A percentile compares a stretch with the other conserved stretches of the same genome.
Evolutionary conservation across 2,113 vertebrate genomes (phyloP).

Genomic region (Origma solitaria): DNA sequence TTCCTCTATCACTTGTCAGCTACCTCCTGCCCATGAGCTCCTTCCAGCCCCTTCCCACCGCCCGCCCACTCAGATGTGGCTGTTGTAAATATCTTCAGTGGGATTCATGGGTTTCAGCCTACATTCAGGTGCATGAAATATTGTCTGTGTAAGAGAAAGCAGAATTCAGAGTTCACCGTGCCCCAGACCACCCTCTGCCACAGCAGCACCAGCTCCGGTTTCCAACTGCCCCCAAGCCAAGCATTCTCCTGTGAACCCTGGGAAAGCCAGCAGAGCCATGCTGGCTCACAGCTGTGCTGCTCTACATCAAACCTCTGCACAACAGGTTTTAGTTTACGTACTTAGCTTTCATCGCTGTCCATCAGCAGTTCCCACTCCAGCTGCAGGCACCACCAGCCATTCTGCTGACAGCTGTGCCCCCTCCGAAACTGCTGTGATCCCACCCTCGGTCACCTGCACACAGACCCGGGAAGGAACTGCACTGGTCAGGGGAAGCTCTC

Average conservation of each 20-base stretch:
- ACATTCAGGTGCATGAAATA: background rate
- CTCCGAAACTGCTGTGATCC: background rate
- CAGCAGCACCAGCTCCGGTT: background rate
- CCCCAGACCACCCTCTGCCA: background rate
- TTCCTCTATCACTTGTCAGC: background rate
- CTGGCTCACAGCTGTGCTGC: background rate
- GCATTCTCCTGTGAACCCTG: background rate
- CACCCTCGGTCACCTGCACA: background rate
- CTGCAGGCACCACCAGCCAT: background rate
- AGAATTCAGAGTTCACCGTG: fast-evolving
- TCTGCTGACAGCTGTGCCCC: background rate
- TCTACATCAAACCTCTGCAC: background rate
- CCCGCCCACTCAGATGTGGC: background rate
- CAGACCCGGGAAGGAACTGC: background rate
- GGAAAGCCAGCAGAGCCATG: background rate
- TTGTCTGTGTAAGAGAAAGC: background rate
- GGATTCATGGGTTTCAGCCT: background rate
- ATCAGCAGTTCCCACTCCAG: background rate
- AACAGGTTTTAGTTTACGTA: background rate
- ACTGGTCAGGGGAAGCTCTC: background rate
- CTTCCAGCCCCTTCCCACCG: background rate
- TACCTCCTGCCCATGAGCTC: background rate
- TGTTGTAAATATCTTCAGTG: background rate
- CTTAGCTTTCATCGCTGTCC: background rate
- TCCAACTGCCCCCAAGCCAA: background rate